phyloP scores from a whole-genome alignment of 2,888 invertebrate species.

The Pilophorus perplexus region DNA sequence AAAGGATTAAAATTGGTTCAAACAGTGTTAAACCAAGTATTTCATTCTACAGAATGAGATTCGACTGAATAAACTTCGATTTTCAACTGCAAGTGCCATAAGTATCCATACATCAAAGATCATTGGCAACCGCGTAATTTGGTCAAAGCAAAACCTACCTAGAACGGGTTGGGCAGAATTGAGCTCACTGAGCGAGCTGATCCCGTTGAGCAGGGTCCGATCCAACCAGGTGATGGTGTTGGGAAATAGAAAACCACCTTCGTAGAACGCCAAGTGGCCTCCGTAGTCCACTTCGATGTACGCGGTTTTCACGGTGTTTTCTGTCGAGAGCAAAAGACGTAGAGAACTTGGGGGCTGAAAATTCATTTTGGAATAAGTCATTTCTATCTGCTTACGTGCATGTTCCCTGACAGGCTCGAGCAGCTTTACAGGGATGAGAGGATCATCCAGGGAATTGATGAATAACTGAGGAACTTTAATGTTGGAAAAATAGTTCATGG shows the following conservation, averaged over 20 bases:
- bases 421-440: slow-evolving; percentile 78
- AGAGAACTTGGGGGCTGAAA: too few relatives aligned
- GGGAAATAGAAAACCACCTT: slow-evolving; percentile 82
- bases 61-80: too few relatives aligned
- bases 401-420: slow-evolving; percentile 69
- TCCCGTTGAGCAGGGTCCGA: slow-evolving; percentile 76
- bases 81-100: too few relatives aligned
- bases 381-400: slow-evolving; percentile 78
- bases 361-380: too few relatives aligned
- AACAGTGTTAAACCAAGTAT: too few relatives aligned
- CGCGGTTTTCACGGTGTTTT: slow-evolving; percentile 64
- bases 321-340: slow-evolving; percentile 57
- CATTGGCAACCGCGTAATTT: too few relatives aligned
- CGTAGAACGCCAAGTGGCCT: slow-evolving; percentile 92
- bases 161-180: not conserved
- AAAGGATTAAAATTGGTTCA: too few relatives aligned
- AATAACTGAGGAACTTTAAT: slow-evolving; percentile 85
- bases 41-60: too few relatives aligned
- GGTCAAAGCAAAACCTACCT: too few relatives aligned
- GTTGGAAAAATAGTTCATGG: slow-evolving; percentile 72
- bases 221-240: slow-evolving; percentile 92
- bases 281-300: slow-evolving; percentile 85
- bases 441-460: slow-evolving; percentile 88
- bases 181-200: slow-evolving; percentile 62
- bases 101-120: too few relatives aligned